phyloP scores from a whole-genome alignment of 2,797 vertebrate genomes.

The Hafferia zeledoni region DNA sequence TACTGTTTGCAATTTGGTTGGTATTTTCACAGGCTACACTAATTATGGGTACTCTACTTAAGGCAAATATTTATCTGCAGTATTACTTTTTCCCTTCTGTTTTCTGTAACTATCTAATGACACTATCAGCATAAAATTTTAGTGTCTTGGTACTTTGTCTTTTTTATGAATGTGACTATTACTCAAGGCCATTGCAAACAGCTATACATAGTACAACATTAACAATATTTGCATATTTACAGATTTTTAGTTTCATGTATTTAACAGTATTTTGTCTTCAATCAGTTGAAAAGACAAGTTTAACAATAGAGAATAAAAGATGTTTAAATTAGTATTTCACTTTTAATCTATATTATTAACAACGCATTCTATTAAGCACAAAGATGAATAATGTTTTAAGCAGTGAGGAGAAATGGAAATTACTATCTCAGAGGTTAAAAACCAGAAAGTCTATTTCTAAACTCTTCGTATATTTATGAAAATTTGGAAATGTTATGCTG shows the following conservation, averaged over 20 bases:
- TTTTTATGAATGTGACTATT: not conserved
- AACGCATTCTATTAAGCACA: not conserved
- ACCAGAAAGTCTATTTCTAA: not conserved
- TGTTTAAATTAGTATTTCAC: not conserved
- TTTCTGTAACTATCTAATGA: not conserved
- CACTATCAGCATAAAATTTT: not conserved
- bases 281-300: not conserved
- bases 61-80: not conserved
- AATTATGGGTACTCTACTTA: not conserved
- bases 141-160: not conserved
- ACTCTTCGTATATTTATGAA: not conserved
- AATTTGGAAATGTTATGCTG: not conserved
- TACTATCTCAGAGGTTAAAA: not conserved
- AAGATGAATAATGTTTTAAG: not conserved
- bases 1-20: not conserved
- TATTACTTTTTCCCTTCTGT: not conserved
- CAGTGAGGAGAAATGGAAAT: not conserved
- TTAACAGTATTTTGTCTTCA: not conserved
- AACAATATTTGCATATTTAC: not conserved
- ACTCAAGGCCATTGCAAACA: not conserved
- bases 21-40: not conserved
- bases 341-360: not conserved
- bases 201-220: not conserved
- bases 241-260: not conserved
- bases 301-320: not conserved